Evolutionary conservation across 2,113 vertebrate species (phyloP).

Genomic region (Phycodurus eques): DNA sequence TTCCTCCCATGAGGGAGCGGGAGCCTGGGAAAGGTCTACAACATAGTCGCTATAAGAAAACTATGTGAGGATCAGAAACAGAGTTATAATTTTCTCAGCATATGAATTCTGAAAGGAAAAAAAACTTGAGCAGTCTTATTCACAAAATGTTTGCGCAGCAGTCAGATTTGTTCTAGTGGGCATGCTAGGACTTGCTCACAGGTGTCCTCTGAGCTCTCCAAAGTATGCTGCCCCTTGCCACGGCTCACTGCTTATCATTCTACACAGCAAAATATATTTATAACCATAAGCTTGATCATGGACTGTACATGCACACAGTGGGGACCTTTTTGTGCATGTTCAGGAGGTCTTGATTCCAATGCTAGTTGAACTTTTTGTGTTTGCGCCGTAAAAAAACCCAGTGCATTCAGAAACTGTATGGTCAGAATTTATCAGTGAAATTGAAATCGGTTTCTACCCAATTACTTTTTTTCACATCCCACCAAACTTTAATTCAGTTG

Average conservation of each 20-base stretch:
- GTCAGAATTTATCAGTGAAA: not conserved
- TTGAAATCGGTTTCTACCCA: not conserved
- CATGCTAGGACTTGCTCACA: slow-evolving; percentile 36
- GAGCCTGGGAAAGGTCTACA: slow-evolving; percentile 31
- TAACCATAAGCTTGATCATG: slow-evolving; percentile 65
- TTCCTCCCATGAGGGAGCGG: slow-evolving; percentile 24
- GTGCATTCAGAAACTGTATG: not conserved
- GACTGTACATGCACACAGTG: slow-evolving; percentile 21
- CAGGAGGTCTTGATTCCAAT: slow-evolving; percentile 67
- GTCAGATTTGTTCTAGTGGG: not conserved
- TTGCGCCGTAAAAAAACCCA: slow-evolving; percentile 42
- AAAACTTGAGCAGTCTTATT: not conserved
- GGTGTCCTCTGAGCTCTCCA: slow-evolving; percentile 46
- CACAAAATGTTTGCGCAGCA: not conserved
- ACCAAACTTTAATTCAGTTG: too few relatives aligned
- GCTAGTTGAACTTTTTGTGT: slow-evolving; percentile 49
- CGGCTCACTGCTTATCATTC: slow-evolving; percentile 66
- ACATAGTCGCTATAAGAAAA: slow-evolving; percentile 25
- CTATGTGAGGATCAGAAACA: slow-evolving; percentile 1
- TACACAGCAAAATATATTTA: slow-evolving; percentile 80
- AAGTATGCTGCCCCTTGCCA: slow-evolving; percentile 52
- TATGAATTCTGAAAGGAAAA: not conserved
- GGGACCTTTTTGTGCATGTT: slow-evolving; percentile 54
- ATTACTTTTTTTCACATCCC: not conserved
- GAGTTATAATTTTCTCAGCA: not conserved